A percentile compares a stretch with the other conserved stretches of the same genome.
Conservation (phyloP, 2,113 vertebrate species). For the Tychaedon coryphoeus region DNA sequence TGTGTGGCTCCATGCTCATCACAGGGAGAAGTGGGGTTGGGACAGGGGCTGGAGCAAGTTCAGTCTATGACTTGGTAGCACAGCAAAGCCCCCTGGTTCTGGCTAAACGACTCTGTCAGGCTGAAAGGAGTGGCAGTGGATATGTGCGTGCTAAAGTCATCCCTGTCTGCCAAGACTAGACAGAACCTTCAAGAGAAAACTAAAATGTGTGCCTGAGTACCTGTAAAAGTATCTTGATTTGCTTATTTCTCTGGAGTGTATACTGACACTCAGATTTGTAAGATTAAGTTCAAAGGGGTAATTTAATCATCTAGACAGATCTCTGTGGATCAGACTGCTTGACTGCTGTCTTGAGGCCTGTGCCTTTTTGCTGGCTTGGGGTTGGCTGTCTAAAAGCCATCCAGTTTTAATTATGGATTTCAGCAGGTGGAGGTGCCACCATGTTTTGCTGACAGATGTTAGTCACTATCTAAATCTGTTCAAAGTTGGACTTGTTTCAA, state of each 20-base stretch:
- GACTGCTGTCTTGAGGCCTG: background rate
- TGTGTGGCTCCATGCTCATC: accelerated
- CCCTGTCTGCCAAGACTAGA: background rate
- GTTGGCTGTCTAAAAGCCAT: background rate
- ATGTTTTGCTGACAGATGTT: background rate
- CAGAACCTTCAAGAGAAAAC: background rate
- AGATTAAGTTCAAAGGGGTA: background rate
- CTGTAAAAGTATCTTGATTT: background rate
- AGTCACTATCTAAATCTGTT: background rate
- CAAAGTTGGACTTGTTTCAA: background rate
- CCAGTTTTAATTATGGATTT: background rate
- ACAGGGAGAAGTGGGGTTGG: background rate
- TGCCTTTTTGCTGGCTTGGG: background rate
- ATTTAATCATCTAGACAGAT: background rate
- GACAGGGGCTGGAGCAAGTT: background rate
- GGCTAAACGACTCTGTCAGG: accelerated
- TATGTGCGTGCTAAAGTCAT: background rate
- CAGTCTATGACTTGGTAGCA: background rate
- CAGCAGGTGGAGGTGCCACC: background rate
- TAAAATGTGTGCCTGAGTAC: accelerated
- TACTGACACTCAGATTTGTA: background rate
- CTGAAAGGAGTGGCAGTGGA: background rate
- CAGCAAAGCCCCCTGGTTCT: background rate
- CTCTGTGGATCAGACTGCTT: background rate
- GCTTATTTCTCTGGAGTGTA: background rate